Base-by-base conservation (phyloP, 1,140 invertebrate genomes). In the Drosophila ironensis region DNA sequence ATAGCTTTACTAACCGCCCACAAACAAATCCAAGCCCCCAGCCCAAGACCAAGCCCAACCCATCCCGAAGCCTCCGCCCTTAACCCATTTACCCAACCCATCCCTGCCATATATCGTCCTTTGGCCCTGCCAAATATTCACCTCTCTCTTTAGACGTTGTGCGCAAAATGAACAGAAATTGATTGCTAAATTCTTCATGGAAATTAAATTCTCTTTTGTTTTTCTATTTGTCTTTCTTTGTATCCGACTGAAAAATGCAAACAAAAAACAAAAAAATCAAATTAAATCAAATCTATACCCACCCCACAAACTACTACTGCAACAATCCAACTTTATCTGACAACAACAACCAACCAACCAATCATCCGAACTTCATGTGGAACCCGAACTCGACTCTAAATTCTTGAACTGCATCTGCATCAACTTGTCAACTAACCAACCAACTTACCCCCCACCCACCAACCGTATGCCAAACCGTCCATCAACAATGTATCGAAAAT, bases 211-310 rank as follows among this genome's bases (percentile, higher is more conserved):
- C n/a, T 52, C 38, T 72, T 73, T 48, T 72, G 24, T 40, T 57
- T 78, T 46, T 74, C 40, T 67, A 54, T 72, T 35, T 63, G 52
- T 63, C 66, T 70, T 60, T 59, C 66, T 42, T 70, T 70, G 25
- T 69, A 70, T 50, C 66, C 53, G 38, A 63, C 45, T 25, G 41
- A 44, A 25, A 54, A 30, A 45, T 59, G 33, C 53, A 47, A 74
- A 74, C 70, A 60, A 71, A 70, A 64, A 66, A 56, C 0, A n/a
- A n/a, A n/a, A n/a, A n/a, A n/a, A n/a, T n/a, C n/a, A n/a, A n/a
- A n/a, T n/a, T n/a, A n/a, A n/a, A n/a, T n/a, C 5, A 47, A 52
- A 72, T 42, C 61, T 60, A 72, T 38, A 71, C 60, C 73, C 57
- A 66, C 80, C 80, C 80, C 63, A 63, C 53, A 64, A 47, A 56